phyloP scores from a whole-genome alignment of 1,140 invertebrate species.

The Drosophila kurseongensis region DNA sequence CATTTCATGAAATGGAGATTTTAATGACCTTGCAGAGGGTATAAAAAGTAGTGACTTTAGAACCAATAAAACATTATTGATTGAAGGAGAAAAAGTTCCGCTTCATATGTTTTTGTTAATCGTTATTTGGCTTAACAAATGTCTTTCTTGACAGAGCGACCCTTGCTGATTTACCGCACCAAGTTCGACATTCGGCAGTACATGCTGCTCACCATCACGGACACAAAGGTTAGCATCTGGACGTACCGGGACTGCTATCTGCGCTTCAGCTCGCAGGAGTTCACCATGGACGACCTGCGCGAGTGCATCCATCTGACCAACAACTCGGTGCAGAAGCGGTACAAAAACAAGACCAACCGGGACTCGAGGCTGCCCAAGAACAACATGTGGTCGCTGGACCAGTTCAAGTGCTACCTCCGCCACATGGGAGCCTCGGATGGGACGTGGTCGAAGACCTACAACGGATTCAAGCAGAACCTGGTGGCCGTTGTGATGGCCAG shows the following conservation, averaged over 20 bases:
- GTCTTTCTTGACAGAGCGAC: conserved; percentile 87
- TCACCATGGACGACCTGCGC: conserved; percentile 92
- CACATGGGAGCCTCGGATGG: conserved; percentile 80
- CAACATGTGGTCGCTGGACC: conserved; percentile 95
- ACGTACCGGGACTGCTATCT: conserved; percentile 95
- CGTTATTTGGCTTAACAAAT: too few relatives aligned
- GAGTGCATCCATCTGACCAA: conserved; percentile 97
- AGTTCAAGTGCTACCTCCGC: conserved; percentile 89
- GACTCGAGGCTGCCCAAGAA: conserved; percentile 89
- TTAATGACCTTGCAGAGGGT: too few relatives aligned
- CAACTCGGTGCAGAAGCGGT: conserved; percentile 95
- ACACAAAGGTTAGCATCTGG: conserved; percentile 93
- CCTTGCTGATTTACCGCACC: conserved; percentile 93
- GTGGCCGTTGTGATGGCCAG: conserved; percentile 90
- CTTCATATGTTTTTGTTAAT: too few relatives aligned
- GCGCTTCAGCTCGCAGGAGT: conserved; percentile 95
- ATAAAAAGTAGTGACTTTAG: too few relatives aligned
- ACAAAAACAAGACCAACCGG: conserved; percentile 88
- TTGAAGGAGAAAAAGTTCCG: too few relatives aligned
- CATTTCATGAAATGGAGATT: too few relatives aligned
- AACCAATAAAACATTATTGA: too few relatives aligned
- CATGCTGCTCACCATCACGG: conserved; percentile 93
- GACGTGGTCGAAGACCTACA: conserved; percentile 91
- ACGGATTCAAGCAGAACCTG: conserved; percentile 94
- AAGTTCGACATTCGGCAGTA: conserved; percentile 97